Base-by-base conservation (phyloP, 1,140 invertebrate genomes). In the Trypoxylus dichotomus region DNA sequence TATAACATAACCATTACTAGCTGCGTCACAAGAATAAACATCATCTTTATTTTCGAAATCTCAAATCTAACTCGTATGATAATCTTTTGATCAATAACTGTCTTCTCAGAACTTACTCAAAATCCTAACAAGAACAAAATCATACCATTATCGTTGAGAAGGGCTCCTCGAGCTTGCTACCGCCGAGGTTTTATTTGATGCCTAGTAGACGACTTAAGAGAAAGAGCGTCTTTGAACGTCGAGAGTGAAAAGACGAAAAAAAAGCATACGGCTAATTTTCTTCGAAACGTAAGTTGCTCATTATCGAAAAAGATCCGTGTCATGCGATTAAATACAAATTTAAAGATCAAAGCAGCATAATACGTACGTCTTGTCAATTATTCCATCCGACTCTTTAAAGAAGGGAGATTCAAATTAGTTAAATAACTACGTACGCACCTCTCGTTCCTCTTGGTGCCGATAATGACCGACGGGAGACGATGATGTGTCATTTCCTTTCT, bases 271-370 rank as follows among this genome's bases (percentile, higher is more conserved):
- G 72, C 72, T 43, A 74, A 74, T 74, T 74, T 74, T 74, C 72
- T 10, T 24, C 29, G 72, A 74, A 74, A 24, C 10, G 41, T 8
- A 74, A 74, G 13, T 8, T 10, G 72, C 25, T 74, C 29, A 37
- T 74, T 41, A 37, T 41, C 72, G 1, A 74, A 43, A 68, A 74
- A 74, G 72, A 43, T 74, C 37, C 72, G 21, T 42, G 72, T 74
- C 72, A 74, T 74, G 29, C 72, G 72, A 74, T 74, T 74, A 74
- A 74, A 74, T 74, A 74, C 72, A 74, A 42, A 74, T 74, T 74
- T 74, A 74, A 74, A 43, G 72, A 68, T 68, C 60, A 68, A 68
- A 68, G 60, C 60, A 68, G 60, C 60, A 68, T 68, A 68, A 68
- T 68, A 68, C 19, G 7, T 32, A 32, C 32, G 60, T 68, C 60